A percentile compares a stretch with the other conserved stretches of the same genome.
Conservation (phyloP, 2,888 invertebrate species). For the Catocala fraxini region DNA sequence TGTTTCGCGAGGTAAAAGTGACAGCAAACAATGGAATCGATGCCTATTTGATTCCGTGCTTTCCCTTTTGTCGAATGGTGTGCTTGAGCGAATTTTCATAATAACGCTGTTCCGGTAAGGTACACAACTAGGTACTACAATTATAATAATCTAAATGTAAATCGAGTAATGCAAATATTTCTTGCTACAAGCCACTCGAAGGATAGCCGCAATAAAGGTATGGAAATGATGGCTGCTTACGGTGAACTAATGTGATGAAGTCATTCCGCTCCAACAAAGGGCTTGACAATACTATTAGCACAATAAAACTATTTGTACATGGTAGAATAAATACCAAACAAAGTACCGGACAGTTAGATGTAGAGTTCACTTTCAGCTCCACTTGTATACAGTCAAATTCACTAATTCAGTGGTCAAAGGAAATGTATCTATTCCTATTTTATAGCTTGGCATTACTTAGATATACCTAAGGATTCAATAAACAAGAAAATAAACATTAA, state of each 20-base stretch:
- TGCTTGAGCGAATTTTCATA: conserved; percentile 65
- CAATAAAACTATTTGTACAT: background rate
- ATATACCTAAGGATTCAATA: too few species aligned
- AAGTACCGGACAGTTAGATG: too few species aligned
- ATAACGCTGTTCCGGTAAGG: conserved; percentile 56
- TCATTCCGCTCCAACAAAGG: conserved; percentile 2
- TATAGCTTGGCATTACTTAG: too few species aligned
- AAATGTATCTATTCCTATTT: too few species aligned
- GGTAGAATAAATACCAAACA: background rate
- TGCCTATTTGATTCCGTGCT: conserved; percentile 74
- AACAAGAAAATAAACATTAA: too few species aligned
- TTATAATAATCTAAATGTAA: conserved; percentile 32
- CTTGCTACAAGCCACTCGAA: background rate
- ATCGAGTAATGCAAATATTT: conserved; percentile 7
- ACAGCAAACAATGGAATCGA: conserved; percentile 72
- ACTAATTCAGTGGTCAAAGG: too few species aligned
- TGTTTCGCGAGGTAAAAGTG: conserved; percentile 73
- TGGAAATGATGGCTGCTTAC: background rate
- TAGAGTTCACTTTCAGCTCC: too few species aligned
- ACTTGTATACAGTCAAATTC: too few species aligned
- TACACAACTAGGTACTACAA: conserved; percentile 47
- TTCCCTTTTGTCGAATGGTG: conserved; percentile 70
- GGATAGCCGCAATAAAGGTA: background rate
- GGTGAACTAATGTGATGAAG: conserved; percentile 4
- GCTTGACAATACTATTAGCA: conserved; percentile 1